Base-by-base conservation (phyloP, 2,888 invertebrate genomes). In the Fragum whitleyi region DNA sequence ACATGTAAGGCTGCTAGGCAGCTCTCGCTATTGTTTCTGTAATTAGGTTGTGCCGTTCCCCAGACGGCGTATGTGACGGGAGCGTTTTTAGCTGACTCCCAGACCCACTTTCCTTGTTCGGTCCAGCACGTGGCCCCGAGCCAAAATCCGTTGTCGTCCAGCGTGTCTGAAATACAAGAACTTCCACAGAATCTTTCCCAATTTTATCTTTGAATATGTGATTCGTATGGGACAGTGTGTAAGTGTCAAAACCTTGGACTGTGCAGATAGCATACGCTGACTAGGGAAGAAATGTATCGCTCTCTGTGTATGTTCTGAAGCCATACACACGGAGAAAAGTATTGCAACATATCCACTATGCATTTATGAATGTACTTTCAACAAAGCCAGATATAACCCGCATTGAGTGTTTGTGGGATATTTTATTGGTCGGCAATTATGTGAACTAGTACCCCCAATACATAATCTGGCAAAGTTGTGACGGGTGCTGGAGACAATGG, bases 1-100 rank as follows among this genome's bases (percentile, higher is more conserved):
- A 32, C 77, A 42, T 74, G 74, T 26, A 81, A 23, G 26, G 77
- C 69, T 28, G 80, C 80, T 62, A 77, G 32, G 32, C 80, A 81
- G 26, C 73, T n/a, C 36, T 80, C 76, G 21, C 59, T 62, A 26
- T 32, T 29, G 29, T 73, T 61, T 68, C 76, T 57, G 51, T 80
- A 72, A 32, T 80, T 80, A 14, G 80, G 80, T 42, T 80, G 70
- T n/a, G 6, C 21, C 0, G 29, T 9, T 0, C 74, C 79, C 79
- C 79, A 79, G 2, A 23, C n/a, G 11, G 29, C 21, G 36, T 65
- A 74, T n/a, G 70, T 11, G 6, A 62, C 16, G 1, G 62, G 62
- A 7, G 42, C 42, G n/a, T 32, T 7, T 3, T 23, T 29, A 2
- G 70, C 74, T 9, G 71, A 14, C 21, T 79, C 71, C 79, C 79